Percentiles rank a stretch among this genome's conserved stretches.
Conservation (phyloP, 2,797 vertebrate genomes). For the Micropoecilia bifurca region DNA sequence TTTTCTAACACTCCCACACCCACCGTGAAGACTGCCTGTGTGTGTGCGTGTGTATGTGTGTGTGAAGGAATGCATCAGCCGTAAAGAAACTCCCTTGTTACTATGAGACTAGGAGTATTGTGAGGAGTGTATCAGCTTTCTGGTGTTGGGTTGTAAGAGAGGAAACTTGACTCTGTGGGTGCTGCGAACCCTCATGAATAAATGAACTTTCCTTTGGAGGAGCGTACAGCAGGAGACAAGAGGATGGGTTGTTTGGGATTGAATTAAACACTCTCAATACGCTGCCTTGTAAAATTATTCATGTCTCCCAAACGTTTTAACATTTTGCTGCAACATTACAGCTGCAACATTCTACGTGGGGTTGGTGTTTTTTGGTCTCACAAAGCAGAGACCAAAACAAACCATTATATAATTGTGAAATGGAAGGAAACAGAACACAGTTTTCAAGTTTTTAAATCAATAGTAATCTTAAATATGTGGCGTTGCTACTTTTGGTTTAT, state of each 20-base stretch:
- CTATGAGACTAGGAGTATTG: constrained; percentile 70
- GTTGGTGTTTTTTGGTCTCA: no score
- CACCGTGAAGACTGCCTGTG: constrained; percentile 2
- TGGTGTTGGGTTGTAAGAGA: constrained; percentile 71
- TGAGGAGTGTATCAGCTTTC: constrained; percentile 75
- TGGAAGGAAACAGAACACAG: not conserved
- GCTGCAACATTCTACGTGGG: not conserved
- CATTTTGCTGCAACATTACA: not conserved
- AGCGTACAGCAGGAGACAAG: constrained; percentile 39
- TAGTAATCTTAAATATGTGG: not conserved
- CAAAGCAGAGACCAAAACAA: not conserved
- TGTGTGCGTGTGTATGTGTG: constrained; percentile 3
- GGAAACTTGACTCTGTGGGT: constrained; percentile 75
- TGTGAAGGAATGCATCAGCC: constrained; percentile 68
- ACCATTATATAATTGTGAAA: not conserved
- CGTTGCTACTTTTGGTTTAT: not conserved
- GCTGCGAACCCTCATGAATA: constrained; percentile 79
- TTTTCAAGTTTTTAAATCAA: not conserved
- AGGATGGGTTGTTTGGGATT: constrained; percentile 28
- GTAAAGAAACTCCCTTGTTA: constrained; percentile 82
- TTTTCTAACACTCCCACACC: constrained; percentile 44
- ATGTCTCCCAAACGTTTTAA: not conserved
- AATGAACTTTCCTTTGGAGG: constrained; percentile 67
- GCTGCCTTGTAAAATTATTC: not conserved
- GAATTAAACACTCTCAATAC: constrained; percentile 17